Conservation (phyloP, 2,113 vertebrate genomes). For the Myocastor coypus region DNA sequence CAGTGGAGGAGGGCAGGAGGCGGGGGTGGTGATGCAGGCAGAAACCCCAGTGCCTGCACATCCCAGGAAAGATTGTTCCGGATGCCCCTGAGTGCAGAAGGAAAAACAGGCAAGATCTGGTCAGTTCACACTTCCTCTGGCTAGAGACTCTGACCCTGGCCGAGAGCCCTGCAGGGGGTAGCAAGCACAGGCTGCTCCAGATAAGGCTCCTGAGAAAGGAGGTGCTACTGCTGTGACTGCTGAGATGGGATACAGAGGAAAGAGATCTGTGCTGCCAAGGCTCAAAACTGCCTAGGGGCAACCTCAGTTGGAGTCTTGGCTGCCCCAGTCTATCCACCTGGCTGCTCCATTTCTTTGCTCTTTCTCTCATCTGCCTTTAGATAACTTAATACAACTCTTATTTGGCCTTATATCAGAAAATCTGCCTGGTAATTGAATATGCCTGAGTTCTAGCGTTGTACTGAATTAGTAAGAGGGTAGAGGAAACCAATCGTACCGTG, state of each 20-base stretch:
- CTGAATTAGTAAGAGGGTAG: not conserved
- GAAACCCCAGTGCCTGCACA: conserved; percentile 88
- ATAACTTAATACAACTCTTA: conserved; percentile 22
- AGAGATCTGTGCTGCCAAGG: not conserved
- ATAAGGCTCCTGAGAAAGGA: not conserved
- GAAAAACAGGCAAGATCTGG: conserved; percentile 37
- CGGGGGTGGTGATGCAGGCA: conserved; percentile 86
- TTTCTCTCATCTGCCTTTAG: conserved; percentile 25
- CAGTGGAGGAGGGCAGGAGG: conserved; percentile 90
- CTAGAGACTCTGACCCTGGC: conserved; percentile 30
- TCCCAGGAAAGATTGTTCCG: conserved; percentile 94
- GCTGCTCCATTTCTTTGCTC: not conserved
- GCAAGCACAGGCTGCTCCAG: conserved; percentile 42
- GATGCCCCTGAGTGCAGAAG: conserved; percentile 90
- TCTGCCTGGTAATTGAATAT: conserved; percentile 8
- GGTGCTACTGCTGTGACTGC: not conserved
- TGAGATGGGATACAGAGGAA: not conserved
- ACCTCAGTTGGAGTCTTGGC: not conserved
- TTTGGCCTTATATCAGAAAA: conserved; percentile 47
- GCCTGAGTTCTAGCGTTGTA: not conserved
- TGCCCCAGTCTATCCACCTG: not conserved
- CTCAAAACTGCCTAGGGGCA: not conserved
- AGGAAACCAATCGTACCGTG: not conserved
- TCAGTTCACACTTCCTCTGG: conserved; percentile 39
- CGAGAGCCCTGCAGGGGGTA: conserved; percentile 18